Evolutionary conservation across 37 sponge, comb jelly and placozoan genomes (phyloP), one percentile per base, ranked within the genome.

Genomic region (Cliona cf. orientalis): DNA sequence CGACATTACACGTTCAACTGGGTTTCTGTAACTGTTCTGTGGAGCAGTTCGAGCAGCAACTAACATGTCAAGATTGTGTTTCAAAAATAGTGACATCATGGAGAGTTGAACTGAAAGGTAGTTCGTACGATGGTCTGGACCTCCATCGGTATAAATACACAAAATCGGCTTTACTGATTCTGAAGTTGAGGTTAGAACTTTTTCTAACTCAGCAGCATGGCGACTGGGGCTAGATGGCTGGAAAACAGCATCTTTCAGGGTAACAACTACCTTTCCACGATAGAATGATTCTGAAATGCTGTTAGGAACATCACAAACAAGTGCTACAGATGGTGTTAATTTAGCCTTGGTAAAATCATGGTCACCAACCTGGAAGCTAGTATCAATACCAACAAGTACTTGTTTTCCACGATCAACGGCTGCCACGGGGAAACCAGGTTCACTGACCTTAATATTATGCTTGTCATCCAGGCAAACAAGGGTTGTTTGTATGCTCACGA

Each of bases 401-500:
- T 45, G 28, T 45, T 34, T 69, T 28, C 85, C 85, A 23, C 84
- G 11, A 42, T 90, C 77, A 28, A 73, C 85, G 21, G 91, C 77
- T 17, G 91, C 86, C 6, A 90, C 69, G 75, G 76, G 68, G 44
- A 29, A 66, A 34, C 62, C 44, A 2, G 81, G 81, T 26, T 81
- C 61, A 32, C 82, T 64, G 25, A 71, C 41, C 39, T 71, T 72
- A 37, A 80, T 37, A 9, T 32, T 64, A 49, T 79, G 80, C 39
- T 79, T 79, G 69, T 66, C 80, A 26, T 81, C 84, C 5, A 84
- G 33, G 25, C 76, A 67, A 2, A 84, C 76, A 38, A 84, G 39
- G 2, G 69, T 57, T 5, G 41, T n/a, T n/a, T n/a, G n/a, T 12
- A 34, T 81, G 29, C 4, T 80, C 70, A n/a, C 77, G 75, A 6